Conservation (phyloP, 2,888 invertebrate species). For the Nomada ferruginata region DNA sequence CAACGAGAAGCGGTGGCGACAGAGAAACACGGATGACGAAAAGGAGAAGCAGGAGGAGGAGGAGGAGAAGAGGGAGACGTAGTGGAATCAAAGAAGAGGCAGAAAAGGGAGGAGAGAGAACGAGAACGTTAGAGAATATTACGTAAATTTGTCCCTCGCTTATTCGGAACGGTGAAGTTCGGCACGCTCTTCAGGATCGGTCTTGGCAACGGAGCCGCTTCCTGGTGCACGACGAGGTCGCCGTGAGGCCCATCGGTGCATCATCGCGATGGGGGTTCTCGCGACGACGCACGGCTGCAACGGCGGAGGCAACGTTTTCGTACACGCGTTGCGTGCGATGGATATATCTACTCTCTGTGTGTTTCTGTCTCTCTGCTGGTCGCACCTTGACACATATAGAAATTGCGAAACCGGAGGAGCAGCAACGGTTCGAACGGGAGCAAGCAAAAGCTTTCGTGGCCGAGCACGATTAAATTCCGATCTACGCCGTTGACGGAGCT, state of each 20-base stretch:
- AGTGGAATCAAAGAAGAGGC: slow-evolving; percentile 38
- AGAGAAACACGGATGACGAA: slow-evolving; percentile 27
- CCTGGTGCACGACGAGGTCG: slow-evolving; percentile 54
- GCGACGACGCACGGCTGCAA: slow-evolving; percentile 18
- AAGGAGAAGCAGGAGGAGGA: background rate
- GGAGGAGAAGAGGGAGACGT: slow-evolving; percentile 24
- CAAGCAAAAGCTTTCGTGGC: slow-evolving; percentile 51
- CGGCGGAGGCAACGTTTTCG: slow-evolving; percentile 21
- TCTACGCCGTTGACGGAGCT: slow-evolving; percentile 29
- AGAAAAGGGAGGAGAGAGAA: slow-evolving; percentile 57
- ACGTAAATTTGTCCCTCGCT: slow-evolving; percentile 76
- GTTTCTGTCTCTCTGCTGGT: background rate
- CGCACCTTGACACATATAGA: slow-evolving; percentile 71
- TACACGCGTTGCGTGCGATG: slow-evolving; percentile 11
- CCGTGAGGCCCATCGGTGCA: slow-evolving; percentile 7
- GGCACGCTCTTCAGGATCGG: slow-evolving; percentile 34
- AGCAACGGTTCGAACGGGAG: slow-evolving; percentile 41
- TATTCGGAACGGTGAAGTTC: slow-evolving; percentile 56
- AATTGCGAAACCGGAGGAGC: slow-evolving; percentile 65
- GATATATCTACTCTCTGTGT: background rate
- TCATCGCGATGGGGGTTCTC: slow-evolving; percentile 1
- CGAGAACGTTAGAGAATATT: slow-evolving; percentile 64
- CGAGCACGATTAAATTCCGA: slow-evolving; percentile 53
- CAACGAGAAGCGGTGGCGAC: slow-evolving; percentile 19
- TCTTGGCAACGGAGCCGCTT: slow-evolving; percentile 57